Evolutionary conservation across 2,113 vertebrate species (phyloP).

Genomic region (Chloebia gouldiae): DNA sequence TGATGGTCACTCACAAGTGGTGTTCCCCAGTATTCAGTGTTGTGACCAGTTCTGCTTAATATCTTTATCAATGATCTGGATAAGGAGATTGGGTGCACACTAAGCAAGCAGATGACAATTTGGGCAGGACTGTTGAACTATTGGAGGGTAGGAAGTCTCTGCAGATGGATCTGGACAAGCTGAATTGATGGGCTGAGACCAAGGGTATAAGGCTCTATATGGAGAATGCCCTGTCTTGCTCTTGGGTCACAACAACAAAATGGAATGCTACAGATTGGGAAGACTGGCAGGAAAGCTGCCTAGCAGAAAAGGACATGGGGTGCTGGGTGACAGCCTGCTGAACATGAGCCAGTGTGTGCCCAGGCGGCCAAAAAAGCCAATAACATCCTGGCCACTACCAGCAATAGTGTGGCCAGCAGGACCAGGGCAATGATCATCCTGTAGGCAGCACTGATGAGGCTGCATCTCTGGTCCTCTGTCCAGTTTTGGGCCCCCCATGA

Average conservation of each 20-base stretch:
- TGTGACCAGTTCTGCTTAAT: not conserved
- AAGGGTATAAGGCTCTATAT: not conserved
- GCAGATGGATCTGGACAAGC: not conserved
- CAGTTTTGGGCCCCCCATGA: not conserved
- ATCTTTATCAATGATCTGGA: not conserved
- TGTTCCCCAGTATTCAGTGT: not conserved
- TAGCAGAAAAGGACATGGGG: not conserved
- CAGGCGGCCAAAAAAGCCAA: not conserved
- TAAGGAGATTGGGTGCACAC: not conserved
- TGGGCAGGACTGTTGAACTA: not conserved
- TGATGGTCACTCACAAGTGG: not conserved
- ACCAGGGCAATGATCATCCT: no score
- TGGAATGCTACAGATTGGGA: not conserved
- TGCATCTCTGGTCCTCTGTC: not conserved
- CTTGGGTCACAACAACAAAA: not conserved
- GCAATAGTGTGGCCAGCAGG: not conserved
- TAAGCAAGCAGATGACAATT: not conserved
- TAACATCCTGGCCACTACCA: not conserved
- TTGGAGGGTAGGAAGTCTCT: not conserved
- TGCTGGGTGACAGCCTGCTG: not conserved
- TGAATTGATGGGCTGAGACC: not conserved
- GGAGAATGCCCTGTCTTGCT: not conserved
- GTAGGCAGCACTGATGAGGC: not conserved
- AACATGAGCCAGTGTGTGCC: not conserved
- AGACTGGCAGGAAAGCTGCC: not conserved